A percentile compares a stretch with the other conserved stretches of the same genome.
Evolutionary conservation across 2,797 vertebrate genomes (phyloP).

Genomic region (Anguilla marmorata): DNA sequence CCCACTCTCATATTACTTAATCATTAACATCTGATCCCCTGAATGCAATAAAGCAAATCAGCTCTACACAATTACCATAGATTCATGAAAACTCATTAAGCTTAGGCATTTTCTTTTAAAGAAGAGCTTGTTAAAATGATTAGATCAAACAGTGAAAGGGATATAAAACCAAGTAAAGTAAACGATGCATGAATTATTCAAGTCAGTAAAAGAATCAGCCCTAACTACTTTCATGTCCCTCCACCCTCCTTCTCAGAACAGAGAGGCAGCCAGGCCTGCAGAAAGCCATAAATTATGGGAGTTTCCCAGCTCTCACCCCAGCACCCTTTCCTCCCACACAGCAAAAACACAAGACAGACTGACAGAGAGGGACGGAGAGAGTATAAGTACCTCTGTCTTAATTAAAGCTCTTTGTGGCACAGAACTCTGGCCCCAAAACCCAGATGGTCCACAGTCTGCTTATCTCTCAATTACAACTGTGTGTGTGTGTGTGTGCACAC

Average conservation of each 20-base stretch:
- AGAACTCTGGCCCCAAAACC: not conserved
- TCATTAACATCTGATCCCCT: constrained; percentile 64
- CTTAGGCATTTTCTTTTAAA: constrained; percentile 27
- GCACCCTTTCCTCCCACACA: constrained; percentile 62
- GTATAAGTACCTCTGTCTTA: constrained; percentile 59
- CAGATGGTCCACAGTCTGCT: not conserved
- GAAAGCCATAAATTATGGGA: constrained; percentile 72
- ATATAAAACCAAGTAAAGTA: constrained; percentile 52
- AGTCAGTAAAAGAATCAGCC: constrained; percentile 58
- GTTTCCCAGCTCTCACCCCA: constrained; percentile 70
- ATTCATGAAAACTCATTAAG: constrained; percentile 36
- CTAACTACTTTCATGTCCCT: constrained; percentile 59
- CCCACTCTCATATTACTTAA: constrained; percentile 54
- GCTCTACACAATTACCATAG: constrained; percentile 56
- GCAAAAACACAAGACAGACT: constrained; percentile 63
- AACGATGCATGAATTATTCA: constrained; percentile 57
- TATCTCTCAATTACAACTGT: not conserved
- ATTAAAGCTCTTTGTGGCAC: constrained; percentile 58
- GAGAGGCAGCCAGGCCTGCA: constrained; percentile 72
- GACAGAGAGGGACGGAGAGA: constrained; percentile 50
- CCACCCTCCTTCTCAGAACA: constrained; percentile 55
- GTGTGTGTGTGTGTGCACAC: not conserved
- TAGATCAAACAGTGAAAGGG: constrained; percentile 35
- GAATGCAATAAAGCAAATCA: constrained; percentile 55
- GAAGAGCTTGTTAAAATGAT: constrained; percentile 40